Evolutionary conservation across 2,797 vertebrate genomes (phyloP), one percentile per base, ranked within the genome.

Genomic region (Rhadinocentrus ornatus): DNA sequence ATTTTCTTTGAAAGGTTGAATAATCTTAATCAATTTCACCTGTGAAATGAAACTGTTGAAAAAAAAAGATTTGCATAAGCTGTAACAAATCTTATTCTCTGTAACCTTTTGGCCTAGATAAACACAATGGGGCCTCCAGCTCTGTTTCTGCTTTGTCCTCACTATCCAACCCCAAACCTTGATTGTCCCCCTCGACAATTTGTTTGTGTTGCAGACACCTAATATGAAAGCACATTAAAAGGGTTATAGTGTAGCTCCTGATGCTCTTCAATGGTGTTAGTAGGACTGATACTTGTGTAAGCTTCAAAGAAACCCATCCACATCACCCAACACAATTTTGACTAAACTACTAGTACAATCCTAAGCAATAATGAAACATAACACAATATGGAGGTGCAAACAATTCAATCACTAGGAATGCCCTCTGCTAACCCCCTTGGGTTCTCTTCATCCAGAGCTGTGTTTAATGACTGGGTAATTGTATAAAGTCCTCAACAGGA

Each of bases 391-490:
- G 57, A 52, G 24, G 37, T 60, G 60, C 1, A 13, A 77, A 75
- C 57, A 63, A 70, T 72, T 81, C 52, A 64, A 63, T 11, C 66
- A 46, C 34, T 78, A 69, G 69, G 59, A 62, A 77, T 65, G 63
- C 8, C 8, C 50, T 58, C 80, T 64, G 61, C 73, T 54, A 57
- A 73, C 67, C 69, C 74, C 69, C 67, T 63, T 58, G 78, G 76
- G 86, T 86, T 68, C 66, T 75, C 73, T 67, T 77, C 84, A 83
- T 70, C 50, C 77, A 70, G 78, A 86, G 85, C 67, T 1, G 11
- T 77, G 82, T 86, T 87, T 89, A 91, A 89, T 88, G 87, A 82
- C 78, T 80, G 83, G 75, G 75, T 89, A 89, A 92, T 90, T 90
- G 86, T 76, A 83, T 86, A 71, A 91, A 89, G 85, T 84, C 81